These are phyloP conservation scores for Beroe forskalii DNA, from an alignment of 37 sponge, comb jelly and placozoan genomes.

Conservation along the genomic window DNA sequence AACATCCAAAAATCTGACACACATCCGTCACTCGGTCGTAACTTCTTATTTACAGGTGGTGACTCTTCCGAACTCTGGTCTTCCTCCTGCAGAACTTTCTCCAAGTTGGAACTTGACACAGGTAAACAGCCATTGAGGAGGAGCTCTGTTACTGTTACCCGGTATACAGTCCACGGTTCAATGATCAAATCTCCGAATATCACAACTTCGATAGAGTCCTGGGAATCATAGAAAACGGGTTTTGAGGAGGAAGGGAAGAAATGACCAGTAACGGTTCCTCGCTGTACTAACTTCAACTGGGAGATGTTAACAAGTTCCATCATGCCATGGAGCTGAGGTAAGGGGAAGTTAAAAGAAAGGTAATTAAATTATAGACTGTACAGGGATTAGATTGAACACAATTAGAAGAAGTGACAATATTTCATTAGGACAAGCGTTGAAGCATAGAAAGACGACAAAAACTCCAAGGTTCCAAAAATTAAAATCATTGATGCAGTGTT, in stretches of 20 bases:
- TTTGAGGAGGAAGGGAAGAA: neutral
- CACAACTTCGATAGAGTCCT: neutral
- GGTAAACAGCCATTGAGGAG: neutral
- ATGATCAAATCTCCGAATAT: neutral
- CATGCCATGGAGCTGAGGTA: too few species aligned
- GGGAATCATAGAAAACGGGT: neutral
- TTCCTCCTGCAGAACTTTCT: neutral
- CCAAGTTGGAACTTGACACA: neutral
- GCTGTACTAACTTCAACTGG: neutral
- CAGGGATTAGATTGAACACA: too few species aligned
- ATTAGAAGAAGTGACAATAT: too few species aligned
- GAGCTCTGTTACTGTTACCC: neutral
- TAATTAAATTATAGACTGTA: too few species aligned
- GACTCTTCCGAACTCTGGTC: neutral
- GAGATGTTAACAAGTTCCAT: too few species aligned
- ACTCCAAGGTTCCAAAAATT: too few species aligned
- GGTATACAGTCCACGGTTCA: neutral
- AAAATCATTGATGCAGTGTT: too few species aligned
- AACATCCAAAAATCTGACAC: neutral
- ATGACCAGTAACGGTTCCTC: neutral
- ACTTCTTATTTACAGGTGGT: neutral
- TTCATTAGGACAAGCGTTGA: too few species aligned
- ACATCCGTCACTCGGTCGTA: too few species aligned
- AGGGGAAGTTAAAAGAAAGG: too few species aligned
- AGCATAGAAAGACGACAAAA: too few species aligned